Percentiles rank a stretch among this genome's conserved stretches.
phyloP scores from a whole-genome alignment of 2,113 vertebrate genomes.

The Esox niger region DNA sequence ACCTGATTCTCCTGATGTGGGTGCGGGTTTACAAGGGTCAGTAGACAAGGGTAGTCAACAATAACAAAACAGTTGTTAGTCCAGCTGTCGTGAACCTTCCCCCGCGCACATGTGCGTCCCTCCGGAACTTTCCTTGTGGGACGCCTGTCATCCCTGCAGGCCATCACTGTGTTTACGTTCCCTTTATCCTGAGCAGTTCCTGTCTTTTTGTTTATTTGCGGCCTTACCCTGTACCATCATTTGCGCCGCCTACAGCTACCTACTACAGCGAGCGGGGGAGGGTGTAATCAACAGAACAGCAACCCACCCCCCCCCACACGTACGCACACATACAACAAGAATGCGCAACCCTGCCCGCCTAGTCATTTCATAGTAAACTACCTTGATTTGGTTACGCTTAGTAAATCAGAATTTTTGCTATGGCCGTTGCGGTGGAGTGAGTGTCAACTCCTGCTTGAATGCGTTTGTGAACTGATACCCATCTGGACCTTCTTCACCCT shows the following conservation, averaged over 20 bases:
- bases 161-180: not conserved
- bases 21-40: too few species aligned
- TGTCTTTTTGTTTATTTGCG: conserved; percentile 19
- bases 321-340: too few species aligned
- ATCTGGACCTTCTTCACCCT: not conserved
- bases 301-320: conserved; percentile 1
- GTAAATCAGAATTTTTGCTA: not conserved
- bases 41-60: too few species aligned
- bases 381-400: not conserved
- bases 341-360: not conserved
- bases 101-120: not conserved
- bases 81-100: too few species aligned
- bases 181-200: not conserved
- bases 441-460: conserved; percentile 3
- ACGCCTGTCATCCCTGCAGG: conserved; percentile 16
- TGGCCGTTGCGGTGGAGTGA: not conserved
- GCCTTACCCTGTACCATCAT: not conserved
- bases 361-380: not conserved
- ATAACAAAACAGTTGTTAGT: too few species aligned
- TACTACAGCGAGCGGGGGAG: too few species aligned
- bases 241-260: conserved; percentile 3
- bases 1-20: too few species aligned
- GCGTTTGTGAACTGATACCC: conserved; percentile 19
- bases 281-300: too few species aligned
- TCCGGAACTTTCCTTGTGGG: not conserved